Evolutionary conservation across 2,797 vertebrate species (phyloP), one percentile per base, ranked within the genome.

Genomic region (Centroberyx gerrardi): DNA sequence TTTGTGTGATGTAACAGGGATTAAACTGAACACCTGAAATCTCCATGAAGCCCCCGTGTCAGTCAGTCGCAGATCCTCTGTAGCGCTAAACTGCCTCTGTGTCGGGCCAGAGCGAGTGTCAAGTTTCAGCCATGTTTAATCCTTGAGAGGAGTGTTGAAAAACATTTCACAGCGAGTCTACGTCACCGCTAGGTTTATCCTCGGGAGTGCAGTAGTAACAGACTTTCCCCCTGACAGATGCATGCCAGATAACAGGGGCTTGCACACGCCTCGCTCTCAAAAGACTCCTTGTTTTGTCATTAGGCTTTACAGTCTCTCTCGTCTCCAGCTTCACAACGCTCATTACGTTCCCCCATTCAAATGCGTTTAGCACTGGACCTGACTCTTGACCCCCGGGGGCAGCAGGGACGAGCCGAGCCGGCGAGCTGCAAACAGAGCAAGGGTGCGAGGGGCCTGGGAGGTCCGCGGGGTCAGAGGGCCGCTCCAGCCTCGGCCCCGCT

Each of bases 401-500:
- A 79, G 78, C 73, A 29, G 84, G 67, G 83, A 87, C 68, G 88
- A 87, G 76, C 81, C 17, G 78, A 82, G 48, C 66, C 75, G 70
- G 62, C 65, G 85, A 68, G 88, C 83, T 68, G 86, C 84, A 75
- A 89, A 88, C 88, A 87, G 88, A 82, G 79, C 13, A 69, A 64
- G 27, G 29, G 71, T 83, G 68, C 63, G 75, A 88, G 64, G 8
- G 76, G 84, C 76, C 64, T 53, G 69, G 85, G 84, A 83, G 90
- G 88, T 86, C 76, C 18, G 62, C 0, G 12, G 82, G 88, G 90
- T 92, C 85, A 88, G 70, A 28, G 82, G 59, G 90, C 56, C 72
- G 65, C 84, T 85, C 75, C 83, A 90, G 87, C 83, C 44, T 75
- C 82, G 77, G 78, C 84, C 91, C 89, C 31, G 65, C 85, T 84